Base-by-base conservation (phyloP, 2,888 invertebrate species). In the Drosophila ustulata region DNA sequence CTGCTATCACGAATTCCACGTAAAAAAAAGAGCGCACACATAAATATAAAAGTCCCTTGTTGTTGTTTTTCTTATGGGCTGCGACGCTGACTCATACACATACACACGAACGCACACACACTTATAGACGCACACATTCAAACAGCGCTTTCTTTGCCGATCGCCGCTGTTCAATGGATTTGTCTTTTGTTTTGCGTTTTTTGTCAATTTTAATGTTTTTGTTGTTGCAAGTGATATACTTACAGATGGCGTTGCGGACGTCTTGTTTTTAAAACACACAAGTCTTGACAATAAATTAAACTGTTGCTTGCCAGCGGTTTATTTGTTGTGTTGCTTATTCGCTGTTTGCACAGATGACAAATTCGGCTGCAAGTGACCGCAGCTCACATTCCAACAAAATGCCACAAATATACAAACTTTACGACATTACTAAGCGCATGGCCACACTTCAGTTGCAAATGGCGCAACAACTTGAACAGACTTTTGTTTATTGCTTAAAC, bases 51-150 rank as follows among this genome's bases (percentile, higher is more conserved):
- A 52, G 57, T 57, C 18, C 18, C 61, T 57, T 46, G 25, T 63
- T 57, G 49, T 78, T 71, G 65, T 66, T 78, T 65, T 75, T 58
- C 57, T 67, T 53, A 56, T 47, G 53, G 78, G 75, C 79, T 58
- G 62, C 57, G 83, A 67, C 84, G 61, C 85, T 88, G 88, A 82
- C 88, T 88, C 82, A 82, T 78, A 69, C 30, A 46, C 56, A 63
- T 32, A 25, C 46, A 49, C 39, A 39, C 11, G 37, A 5, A 37
- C 32, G 26, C 55, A 63, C 37, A 26, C 43, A 49, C 18, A 18
- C 18, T 18, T 18, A 18, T 18, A 18, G 18, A 37, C 32, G 26
- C 55, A 63, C 37, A 26, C 43, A 49, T 30, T 30, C n/a, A 46
- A 6, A 46, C 23, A 13, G 9, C 8, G 26, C 28, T 28, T 37